Evolutionary conservation across 1,140 invertebrate genomes (phyloP).

Genomic region (Pachypeltis micranthus): DNA sequence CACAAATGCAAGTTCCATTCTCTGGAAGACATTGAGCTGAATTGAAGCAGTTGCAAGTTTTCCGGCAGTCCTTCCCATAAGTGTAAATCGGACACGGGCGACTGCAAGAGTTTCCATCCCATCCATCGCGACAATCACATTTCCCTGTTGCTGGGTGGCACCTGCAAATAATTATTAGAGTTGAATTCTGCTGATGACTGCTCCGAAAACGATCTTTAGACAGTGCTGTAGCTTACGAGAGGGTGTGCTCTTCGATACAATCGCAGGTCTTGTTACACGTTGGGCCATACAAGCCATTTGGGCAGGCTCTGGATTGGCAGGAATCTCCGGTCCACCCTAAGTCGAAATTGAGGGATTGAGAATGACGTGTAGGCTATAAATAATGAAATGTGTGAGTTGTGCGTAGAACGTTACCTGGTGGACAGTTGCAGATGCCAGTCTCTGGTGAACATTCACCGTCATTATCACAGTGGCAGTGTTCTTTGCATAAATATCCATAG

Average conservation of each 20-base stretch:
- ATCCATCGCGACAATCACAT: constrained; percentile 80
- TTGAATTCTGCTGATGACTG: no score
- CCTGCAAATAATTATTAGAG: constrained; percentile 36
- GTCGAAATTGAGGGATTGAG: constrained; percentile 29
- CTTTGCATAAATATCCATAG: constrained; percentile 63
- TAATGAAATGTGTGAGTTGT: no score
- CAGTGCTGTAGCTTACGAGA: constrained; percentile 49
- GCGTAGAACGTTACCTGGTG: constrained; percentile 16
- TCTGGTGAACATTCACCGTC: constrained; percentile 54
- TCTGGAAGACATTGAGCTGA: constrained; percentile 76
- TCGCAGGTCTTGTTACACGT: constrained; percentile 61
- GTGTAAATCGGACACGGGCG: constrained; percentile 68
- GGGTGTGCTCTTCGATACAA: constrained; percentile 59
- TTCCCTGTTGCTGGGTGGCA: constrained; percentile 80
- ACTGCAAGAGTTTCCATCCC: constrained; percentile 67
- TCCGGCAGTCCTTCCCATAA: constrained; percentile 68
- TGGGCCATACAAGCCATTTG: constrained; percentile 51
- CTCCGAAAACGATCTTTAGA: no score
- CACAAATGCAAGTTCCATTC: constrained; percentile 73
- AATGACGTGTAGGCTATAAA: neutral
- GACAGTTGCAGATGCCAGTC: constrained; percentile 60
- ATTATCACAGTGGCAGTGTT: constrained; percentile 64
- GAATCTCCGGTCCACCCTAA: constrained; percentile 54
- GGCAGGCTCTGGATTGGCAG: constrained; percentile 57
- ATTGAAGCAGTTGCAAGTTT: constrained; percentile 70